Evolutionary conservation across 2,797 vertebrate species (phyloP).

Genomic region (Pipistrellus nathusii): DNA sequence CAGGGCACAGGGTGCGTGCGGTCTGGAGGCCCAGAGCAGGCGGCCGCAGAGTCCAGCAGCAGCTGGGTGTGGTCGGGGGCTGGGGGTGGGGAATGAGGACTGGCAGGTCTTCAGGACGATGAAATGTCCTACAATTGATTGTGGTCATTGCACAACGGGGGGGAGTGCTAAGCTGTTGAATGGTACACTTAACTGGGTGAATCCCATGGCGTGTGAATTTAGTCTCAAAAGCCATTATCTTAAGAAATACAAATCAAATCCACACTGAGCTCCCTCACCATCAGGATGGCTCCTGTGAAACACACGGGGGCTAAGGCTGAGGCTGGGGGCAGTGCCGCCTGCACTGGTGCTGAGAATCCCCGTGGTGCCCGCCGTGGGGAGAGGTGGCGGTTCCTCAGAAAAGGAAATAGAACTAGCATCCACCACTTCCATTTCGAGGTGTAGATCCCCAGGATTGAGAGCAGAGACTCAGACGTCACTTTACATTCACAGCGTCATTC

Average conservation of each 20-base stretch:
- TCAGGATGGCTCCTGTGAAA: not conserved
- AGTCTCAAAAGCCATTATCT: not conserved
- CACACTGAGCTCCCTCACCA: not conserved
- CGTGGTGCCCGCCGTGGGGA: not conserved
- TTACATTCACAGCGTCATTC: not conserved
- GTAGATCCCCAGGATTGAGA: not conserved
- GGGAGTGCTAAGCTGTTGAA: not conserved
- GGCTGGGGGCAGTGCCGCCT: not conserved
- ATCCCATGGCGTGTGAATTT: not conserved
- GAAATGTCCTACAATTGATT: not conserved
- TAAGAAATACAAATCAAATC: not conserved
- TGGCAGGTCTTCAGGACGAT: not conserved
- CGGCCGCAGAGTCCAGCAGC: not conserved
- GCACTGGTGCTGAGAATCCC: not conserved
- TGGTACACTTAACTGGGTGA: not conserved
- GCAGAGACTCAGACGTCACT: not conserved
- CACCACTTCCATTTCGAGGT: not conserved
- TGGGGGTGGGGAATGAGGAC: not conserved
- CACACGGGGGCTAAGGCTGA: not conserved
- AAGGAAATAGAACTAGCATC: not conserved
- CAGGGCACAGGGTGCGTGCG: not conserved
- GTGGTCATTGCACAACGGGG: not conserved
- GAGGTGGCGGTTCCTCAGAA: not conserved
- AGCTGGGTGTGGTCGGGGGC: not conserved
- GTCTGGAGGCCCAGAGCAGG: not conserved